Evolutionary conservation across 2,888 invertebrate species (phyloP).

Genomic region (Thumatha senex): DNA sequence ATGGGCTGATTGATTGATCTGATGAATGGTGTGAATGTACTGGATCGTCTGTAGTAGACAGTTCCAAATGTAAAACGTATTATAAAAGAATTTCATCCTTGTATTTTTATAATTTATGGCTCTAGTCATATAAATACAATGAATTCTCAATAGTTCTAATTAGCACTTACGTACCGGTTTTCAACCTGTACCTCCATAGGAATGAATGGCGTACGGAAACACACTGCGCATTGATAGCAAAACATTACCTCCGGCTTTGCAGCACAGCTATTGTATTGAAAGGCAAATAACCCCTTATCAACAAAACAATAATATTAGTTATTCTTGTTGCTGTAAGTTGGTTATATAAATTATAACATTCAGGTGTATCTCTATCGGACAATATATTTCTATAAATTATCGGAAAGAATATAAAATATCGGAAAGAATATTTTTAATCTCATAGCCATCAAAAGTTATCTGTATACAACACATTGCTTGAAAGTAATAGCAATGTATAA

Average conservation of each 20-base stretch:
- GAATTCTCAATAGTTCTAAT: no score
- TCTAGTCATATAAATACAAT: no score
- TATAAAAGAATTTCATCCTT: no score
- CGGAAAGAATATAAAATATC: no score
- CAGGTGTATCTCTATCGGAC: not conserved
- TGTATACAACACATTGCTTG: not conserved
- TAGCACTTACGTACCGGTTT: no score
- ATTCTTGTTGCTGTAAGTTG: not conserved
- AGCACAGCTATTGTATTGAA: conserved; percentile 6
- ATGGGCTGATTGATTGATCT: no score
- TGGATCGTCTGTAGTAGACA: no score
- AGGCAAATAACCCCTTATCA: conserved; percentile 1
- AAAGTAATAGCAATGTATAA: not conserved
- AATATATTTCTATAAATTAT: no score
- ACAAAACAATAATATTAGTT: not conserved
- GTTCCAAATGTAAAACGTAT: no score
- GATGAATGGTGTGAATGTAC: no score
- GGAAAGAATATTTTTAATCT: not conserved
- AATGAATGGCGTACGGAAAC: not conserved
- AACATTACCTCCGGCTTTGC: not conserved
- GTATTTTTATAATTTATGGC: no score
- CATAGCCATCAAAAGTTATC: not conserved
- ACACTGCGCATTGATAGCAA: conserved; percentile 8
- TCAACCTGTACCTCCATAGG: no score
- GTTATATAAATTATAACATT: not conserved